Conservation (phyloP, 2,113 vertebrate species). For the Larimichthys polyactis region DNA sequence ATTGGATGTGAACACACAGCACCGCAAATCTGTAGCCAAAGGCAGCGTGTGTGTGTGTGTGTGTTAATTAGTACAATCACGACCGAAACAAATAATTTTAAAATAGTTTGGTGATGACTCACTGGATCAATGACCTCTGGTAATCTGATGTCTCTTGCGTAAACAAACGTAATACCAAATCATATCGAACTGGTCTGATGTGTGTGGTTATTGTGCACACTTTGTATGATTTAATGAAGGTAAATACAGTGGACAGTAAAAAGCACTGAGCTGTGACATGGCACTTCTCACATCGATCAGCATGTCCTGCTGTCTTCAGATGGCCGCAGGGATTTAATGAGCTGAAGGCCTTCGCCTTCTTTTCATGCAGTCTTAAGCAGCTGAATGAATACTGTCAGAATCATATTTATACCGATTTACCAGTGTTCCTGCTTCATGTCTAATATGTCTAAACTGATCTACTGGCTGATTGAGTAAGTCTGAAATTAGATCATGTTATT, state of each 20-base stretch:
- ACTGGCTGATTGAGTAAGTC: background rate
- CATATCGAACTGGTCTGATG: background rate
- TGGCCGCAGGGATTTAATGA: background rate
- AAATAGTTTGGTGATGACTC: too few relatives aligned
- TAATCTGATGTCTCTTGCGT: background rate
- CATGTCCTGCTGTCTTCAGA: constrained; percentile 5
- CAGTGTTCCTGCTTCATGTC: background rate
- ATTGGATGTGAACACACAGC: background rate
- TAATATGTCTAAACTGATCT: background rate
- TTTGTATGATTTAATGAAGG: background rate
- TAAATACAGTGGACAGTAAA: background rate
- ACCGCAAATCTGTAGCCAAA: background rate
- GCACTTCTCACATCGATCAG: constrained; percentile 7
- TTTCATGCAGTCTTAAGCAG: background rate
- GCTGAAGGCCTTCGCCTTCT: background rate
- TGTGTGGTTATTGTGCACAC: background rate
- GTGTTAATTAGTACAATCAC: background rate
- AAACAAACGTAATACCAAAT: background rate
- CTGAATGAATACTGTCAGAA: background rate
- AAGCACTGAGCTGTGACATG: background rate
- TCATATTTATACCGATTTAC: background rate
- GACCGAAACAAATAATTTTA: background rate
- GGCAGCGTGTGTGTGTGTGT: background rate
- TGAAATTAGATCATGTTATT: too few relatives aligned
- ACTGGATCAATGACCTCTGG: background rate